A percentile compares a stretch with the other conserved stretches of the same genome.
Conservation (phyloP, 2,888 invertebrate genomes). For the Lochmaea crataegi region DNA sequence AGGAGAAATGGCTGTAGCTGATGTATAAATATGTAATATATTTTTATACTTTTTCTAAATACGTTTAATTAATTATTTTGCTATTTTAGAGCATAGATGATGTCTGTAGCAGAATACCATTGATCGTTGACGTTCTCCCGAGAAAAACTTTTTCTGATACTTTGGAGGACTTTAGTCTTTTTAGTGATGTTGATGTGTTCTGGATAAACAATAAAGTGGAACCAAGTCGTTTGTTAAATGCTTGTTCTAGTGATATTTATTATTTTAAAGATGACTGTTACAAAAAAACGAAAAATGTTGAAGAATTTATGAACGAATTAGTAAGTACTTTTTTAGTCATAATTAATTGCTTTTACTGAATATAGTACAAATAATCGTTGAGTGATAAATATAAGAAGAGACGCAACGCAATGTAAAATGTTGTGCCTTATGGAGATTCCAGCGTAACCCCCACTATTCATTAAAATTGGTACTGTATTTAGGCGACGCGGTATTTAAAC, state of each 20-base stretch:
- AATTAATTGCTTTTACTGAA: not conserved
- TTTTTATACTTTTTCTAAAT: too few relatives aligned
- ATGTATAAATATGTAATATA: too few relatives aligned
- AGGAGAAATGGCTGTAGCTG: too few relatives aligned
- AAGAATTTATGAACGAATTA: conserved; percentile 15
- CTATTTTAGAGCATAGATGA: conserved; percentile 25
- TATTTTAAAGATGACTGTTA: conserved; percentile 24
- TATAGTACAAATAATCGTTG: too few relatives aligned
- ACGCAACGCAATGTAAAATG: too few relatives aligned
- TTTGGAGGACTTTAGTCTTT: conserved; percentile 20
- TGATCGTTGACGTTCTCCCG: conserved; percentile 9
- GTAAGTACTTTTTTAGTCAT: conserved; percentile 9
- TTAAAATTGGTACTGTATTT: too few relatives aligned
- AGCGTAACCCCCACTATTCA: too few relatives aligned
- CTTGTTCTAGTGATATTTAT: conserved; percentile 28
- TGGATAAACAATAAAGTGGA: conserved; percentile 18
- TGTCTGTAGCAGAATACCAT: conserved; percentile 15
- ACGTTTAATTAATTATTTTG: too few relatives aligned
- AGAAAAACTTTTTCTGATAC: conserved; percentile 22
- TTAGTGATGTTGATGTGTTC: conserved; percentile 34
- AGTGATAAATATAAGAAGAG: too few relatives aligned
- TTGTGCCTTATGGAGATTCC: too few relatives aligned
- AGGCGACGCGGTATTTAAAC: too few relatives aligned
- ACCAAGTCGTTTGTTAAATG: conserved; percentile 3
- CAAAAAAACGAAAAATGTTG: conserved; percentile 8